phyloP scores from a whole-genome alignment of 2,797 vertebrate species.

The Anniella stebbinsi region DNA sequence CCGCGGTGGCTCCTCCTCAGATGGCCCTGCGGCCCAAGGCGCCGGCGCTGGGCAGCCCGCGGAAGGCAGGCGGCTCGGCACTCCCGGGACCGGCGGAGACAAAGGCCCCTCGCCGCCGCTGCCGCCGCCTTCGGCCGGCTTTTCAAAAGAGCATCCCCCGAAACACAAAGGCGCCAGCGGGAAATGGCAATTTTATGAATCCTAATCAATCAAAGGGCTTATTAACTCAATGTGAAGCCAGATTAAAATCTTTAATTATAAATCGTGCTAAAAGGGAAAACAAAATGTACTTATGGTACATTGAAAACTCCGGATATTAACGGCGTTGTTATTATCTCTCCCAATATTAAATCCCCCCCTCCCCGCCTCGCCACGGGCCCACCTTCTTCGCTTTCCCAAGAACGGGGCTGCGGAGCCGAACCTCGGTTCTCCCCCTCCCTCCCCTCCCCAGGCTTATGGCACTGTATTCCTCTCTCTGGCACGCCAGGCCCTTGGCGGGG shows the following conservation, averaged over 20 bases:
- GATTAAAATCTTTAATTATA: constrained; percentile 92
- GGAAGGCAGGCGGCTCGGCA: constrained; percentile 70
- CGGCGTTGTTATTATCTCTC: constrained; percentile 86
- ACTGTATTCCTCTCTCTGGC: constrained; percentile 69
- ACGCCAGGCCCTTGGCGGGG: constrained; percentile 59
- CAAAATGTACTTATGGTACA: constrained; percentile 86
- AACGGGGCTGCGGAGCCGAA: constrained; percentile 77
- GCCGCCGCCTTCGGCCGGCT: constrained; percentile 81
- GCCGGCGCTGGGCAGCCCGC: constrained; percentile 71
- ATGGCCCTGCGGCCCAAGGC: constrained; percentile 75
- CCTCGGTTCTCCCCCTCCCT: constrained; percentile 42
- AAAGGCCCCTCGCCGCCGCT: constrained; percentile 83
- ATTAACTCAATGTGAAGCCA: constrained; percentile 89
- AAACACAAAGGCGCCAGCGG: constrained; percentile 84
- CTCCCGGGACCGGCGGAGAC: constrained; percentile 79
- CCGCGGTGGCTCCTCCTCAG: constrained; percentile 71
- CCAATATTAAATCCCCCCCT: constrained; percentile 81
- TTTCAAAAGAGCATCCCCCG: constrained; percentile 84
- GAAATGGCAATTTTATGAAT: constrained; percentile 89
- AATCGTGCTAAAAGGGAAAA: constrained; percentile 87
- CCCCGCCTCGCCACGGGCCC: constrained; percentile 75
- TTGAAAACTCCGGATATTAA: constrained; percentile 88
- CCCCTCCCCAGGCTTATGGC: constrained; percentile 75
- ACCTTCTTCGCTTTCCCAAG: constrained; percentile 81
- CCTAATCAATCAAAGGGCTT: constrained; percentile 89